Percentiles rank a stretch among this genome's conserved stretches.
Conservation (phyloP, 2,113 vertebrate genomes). For the Hippocampus mohnikei region DNA sequence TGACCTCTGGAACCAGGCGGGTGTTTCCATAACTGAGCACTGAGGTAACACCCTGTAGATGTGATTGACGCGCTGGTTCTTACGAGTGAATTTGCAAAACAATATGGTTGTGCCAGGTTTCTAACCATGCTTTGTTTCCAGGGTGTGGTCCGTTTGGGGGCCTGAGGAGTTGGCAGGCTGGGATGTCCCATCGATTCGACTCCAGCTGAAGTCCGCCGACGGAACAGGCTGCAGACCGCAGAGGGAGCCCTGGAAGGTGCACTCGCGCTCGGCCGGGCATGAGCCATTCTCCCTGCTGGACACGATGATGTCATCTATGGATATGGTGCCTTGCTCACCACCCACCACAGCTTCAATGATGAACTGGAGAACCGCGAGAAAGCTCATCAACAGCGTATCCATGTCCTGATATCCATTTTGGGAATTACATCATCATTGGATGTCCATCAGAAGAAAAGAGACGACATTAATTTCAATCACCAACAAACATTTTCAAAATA, state of each 20-base stretch:
- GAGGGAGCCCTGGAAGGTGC: conserved; percentile 74
- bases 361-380: conserved; percentile 51
- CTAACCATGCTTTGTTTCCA: conserved; percentile 70
- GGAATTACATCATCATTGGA: too few relatives aligned
- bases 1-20: conserved; percentile 36
- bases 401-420: too few relatives aligned
- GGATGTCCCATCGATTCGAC: conserved; percentile 48
- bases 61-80: background rate
- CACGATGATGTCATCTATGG: conserved; percentile 65
- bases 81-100: background rate
- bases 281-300: conserved; percentile 38
- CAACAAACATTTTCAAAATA: too few relatives aligned
- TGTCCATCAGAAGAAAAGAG: too few relatives aligned
- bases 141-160: conserved; percentile 67
- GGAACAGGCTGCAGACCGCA: conserved; percentile 61
- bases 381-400: background rate
- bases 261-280: conserved; percentile 72
- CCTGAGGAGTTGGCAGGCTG: conserved; percentile 55
- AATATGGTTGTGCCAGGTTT: background rate
- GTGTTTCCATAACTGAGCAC: conserved; percentile 64
- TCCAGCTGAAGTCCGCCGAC: conserved; percentile 56
- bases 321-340: conserved; percentile 61
- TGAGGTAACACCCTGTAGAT: conserved; percentile 72
- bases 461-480: too few relatives aligned
- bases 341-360: conserved; percentile 68